These are phyloP conservation scores for Holcopasites calliopsidis DNA, from an alignment of 1,140 invertebrate genomes.

Conservation along the genomic window DNA sequence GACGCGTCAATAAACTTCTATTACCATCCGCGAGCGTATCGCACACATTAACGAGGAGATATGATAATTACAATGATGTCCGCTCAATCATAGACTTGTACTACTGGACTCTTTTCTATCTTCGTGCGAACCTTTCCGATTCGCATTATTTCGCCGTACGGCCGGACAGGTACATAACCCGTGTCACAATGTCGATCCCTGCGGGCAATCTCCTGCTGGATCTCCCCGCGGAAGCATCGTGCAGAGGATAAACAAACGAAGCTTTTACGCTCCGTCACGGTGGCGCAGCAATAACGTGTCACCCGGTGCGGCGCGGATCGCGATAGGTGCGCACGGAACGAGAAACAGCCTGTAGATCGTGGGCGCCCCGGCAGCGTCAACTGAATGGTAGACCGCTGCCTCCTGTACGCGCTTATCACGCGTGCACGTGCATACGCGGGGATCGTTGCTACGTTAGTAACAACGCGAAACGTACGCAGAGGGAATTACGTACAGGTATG, in stretches of 20 bases:
- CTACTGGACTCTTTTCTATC: no score
- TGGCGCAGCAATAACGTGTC: no score
- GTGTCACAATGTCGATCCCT: neutral
- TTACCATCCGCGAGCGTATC: neutral
- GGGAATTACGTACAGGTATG: slow-evolving; percentile 10
- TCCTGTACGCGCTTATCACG: slow-evolving; percentile 20
- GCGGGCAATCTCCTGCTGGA: neutral
- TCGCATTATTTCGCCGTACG: no score
- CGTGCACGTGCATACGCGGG: slow-evolving; percentile 33
- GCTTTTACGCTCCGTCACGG: neutral
- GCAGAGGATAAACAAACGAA: neutral
- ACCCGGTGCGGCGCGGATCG: no score
- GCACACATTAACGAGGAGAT: no score
- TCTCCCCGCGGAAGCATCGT: neutral
- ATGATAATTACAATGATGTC: no score
- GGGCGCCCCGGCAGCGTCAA: slow-evolving; percentile 55
- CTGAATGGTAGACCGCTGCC: slow-evolving; percentile 57
- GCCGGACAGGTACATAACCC: no score
- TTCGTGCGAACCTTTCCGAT: no score
- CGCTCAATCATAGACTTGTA: no score
- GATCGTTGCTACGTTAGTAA: slow-evolving; percentile 49
- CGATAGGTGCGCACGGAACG: no score
- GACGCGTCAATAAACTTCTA: no score
- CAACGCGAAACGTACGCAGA: slow-evolving; percentile 38
- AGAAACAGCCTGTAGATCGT: slow-evolving; percentile 61